These are phyloP conservation scores for Ramphastos sulfuratus DNA, from an alignment of 2,113 vertebrate genomes.

Conservation along the genomic window DNA sequence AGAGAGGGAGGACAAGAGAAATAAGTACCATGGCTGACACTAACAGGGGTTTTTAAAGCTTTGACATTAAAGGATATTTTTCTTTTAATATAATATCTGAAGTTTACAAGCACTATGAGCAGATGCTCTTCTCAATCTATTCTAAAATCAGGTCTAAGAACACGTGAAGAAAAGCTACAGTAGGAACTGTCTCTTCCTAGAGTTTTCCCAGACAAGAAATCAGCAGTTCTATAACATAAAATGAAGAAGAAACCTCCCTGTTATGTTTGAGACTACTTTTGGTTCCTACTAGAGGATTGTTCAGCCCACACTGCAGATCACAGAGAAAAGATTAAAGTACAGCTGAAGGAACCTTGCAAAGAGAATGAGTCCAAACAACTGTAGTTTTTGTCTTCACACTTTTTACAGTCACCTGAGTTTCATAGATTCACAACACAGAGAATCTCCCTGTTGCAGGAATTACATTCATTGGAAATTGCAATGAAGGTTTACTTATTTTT, in stretches of 20 bases:
- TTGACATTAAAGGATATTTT: slow-evolving; percentile 57
- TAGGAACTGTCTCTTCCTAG: neutral
- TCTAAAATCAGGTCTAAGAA: slow-evolving; percentile 3
- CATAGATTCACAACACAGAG: neutral
- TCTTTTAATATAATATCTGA: slow-evolving; percentile 44
- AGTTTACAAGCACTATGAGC: neutral
- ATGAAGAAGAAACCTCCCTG: neutral
- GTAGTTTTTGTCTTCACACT: neutral
- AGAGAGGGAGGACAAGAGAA: slow-evolving; percentile 54
- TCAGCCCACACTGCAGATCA: neutral
- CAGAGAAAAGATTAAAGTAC: neutral
- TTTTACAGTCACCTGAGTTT: neutral
- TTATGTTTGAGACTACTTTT: neutral
- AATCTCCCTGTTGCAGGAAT: neutral
- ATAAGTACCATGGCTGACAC: slow-evolving; percentile 53
- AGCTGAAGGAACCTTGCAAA: neutral
- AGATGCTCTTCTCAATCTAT: slow-evolving; percentile 30
- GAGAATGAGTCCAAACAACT: neutral
- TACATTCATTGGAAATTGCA: neutral
- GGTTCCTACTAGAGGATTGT: neutral
- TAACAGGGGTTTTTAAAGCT: slow-evolving; percentile 56
- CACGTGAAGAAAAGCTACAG: neutral
- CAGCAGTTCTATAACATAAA: neutral
- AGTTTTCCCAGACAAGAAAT: neutral
- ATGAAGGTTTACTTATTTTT: neutral